phyloP scores from a whole-genome alignment of 2,113 vertebrate species.

The Zapus hudsonius region DNA sequence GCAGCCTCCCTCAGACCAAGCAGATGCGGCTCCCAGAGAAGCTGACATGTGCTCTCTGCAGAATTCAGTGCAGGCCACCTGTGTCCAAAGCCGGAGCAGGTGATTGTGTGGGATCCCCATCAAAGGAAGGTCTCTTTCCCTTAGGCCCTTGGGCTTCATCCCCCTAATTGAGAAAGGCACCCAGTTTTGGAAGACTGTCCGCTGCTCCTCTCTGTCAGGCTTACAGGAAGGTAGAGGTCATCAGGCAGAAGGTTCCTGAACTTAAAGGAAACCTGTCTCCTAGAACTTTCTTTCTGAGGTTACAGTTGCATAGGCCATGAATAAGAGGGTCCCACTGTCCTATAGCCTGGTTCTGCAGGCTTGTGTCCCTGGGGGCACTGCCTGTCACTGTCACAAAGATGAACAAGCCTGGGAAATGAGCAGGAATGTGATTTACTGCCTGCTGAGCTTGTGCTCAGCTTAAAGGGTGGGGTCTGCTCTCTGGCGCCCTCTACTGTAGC shows the following conservation, averaged over 20 bases:
- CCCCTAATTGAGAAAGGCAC: constrained; percentile 52
- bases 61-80: constrained; percentile 48
- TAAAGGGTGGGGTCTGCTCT: neutral
- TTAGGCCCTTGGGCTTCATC: neutral
- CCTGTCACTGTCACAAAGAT: neutral
- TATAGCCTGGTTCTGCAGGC: neutral
- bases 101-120: neutral
- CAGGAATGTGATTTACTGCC: too few species aligned
- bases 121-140: neutral
- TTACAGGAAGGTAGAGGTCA: constrained; percentile 26
- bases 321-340: neutral
- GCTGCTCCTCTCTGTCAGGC: neutral
- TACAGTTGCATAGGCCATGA: neutral
- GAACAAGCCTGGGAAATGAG: too few species aligned
- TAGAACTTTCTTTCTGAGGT: constrained; percentile 31
- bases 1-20: constrained; percentile 27
- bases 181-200: neutral
- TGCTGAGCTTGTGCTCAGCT: neutral
- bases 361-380: neutral
- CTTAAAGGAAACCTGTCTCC: neutral
- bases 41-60: constrained; percentile 50
- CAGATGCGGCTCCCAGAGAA: constrained; percentile 67
- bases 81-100: too few species aligned
- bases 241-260: constrained; percentile 33
- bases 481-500: constrained; percentile 50